Evolutionary conservation across 2,113 vertebrate species (phyloP).

Genomic region (Thalassarche chlororhynchos): DNA sequence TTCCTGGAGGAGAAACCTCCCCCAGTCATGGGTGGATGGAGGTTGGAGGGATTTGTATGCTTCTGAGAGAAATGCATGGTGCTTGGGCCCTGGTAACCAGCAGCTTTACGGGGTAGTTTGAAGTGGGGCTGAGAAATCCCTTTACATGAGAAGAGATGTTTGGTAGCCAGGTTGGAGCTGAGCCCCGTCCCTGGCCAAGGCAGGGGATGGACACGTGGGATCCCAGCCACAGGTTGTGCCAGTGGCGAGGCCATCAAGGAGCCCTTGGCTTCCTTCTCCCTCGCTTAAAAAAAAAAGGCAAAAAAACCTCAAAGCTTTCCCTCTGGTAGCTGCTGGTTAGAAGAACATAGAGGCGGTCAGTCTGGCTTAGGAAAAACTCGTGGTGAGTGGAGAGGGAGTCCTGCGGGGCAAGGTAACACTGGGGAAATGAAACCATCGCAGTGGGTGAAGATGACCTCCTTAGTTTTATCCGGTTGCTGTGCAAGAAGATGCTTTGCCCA

Average conservation of each 20-base stretch:
- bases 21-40: background rate
- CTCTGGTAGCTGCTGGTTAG: background rate
- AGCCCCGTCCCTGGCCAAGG: background rate
- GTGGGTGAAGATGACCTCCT: background rate
- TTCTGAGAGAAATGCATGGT: fast-evolving
- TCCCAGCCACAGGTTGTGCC: background rate
- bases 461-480: background rate
- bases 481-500: background rate
- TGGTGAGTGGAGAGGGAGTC: background rate
- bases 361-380: background rate
- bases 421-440: background rate
- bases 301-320: background rate
- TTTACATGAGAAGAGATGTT: background rate
- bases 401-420: background rate
- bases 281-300: fast-evolving
- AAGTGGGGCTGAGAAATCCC: background rate
- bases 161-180: background rate
- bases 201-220: background rate
- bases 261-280: background rate
- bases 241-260: fast-evolving
- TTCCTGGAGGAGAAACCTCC: background rate
- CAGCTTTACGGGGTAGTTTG: background rate
- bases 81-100: background rate
- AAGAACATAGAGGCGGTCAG: background rate
- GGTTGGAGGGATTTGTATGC: background rate